Percentiles rank a stretch among this genome's conserved stretches.
phyloP scores from a whole-genome alignment of 2,797 vertebrate species.

The Falco biarmicus region DNA sequence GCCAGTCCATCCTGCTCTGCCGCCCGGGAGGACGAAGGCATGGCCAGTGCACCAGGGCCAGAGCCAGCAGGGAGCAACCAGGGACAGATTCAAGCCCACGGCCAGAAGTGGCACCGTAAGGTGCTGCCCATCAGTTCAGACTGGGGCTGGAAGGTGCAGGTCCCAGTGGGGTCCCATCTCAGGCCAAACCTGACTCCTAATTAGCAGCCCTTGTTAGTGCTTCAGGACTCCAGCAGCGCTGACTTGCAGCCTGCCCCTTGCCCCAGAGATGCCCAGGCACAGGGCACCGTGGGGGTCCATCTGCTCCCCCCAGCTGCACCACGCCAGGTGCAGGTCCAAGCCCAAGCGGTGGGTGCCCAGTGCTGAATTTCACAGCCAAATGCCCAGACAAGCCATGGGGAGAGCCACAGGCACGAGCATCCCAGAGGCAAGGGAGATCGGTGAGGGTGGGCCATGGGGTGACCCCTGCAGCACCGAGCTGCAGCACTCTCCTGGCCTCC shows the following conservation, averaged over 20 bases:
- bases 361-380: background rate
- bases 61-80: background rate
- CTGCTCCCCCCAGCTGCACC: background rate
- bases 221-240: background rate
- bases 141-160: background rate
- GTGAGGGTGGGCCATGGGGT: fast-evolving
- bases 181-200: background rate
- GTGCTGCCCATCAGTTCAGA: background rate
- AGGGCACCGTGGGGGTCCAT: fast-evolving
- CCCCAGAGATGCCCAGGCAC: background rate
- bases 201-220: background rate
- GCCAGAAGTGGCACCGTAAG: too few relatives aligned
- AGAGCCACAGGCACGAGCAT: background rate
- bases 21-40: background rate
- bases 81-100: too few relatives aligned
- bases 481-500: background rate
- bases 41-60: fast-evolving
- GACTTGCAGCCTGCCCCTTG: background rate
- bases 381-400: background rate
- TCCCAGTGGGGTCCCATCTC: background rate
- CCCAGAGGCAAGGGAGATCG: background rate
- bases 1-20: background rate
- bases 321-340: fast-evolving
- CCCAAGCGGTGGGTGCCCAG: fast-evolving
- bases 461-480: background rate